A percentile compares a stretch with the other conserved stretches of the same genome.
These are phyloP conservation scores for Marmota monax DNA, from an alignment of 2,113 vertebrate species.

Conservation along the genomic window DNA sequence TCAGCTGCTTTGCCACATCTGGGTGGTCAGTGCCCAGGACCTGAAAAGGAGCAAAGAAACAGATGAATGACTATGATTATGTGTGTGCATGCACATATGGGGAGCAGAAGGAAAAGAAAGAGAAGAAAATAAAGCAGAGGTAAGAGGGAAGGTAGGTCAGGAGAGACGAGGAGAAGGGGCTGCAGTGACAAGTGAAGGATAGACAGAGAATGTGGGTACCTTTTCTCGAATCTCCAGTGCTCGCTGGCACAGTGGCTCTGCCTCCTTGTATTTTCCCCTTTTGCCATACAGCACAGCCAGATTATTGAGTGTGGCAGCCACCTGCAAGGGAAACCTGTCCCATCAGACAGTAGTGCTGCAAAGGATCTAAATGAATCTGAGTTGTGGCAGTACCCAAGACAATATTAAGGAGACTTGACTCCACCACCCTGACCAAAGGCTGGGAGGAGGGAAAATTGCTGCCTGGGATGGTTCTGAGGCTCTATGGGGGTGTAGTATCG, in stretches of 20 bases:
- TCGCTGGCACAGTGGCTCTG: slow-evolving; percentile 97
- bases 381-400: not conserved
- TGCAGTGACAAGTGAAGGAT: not conserved
- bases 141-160: not conserved
- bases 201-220: slow-evolving; percentile 82
- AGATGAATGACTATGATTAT: not conserved
- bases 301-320: slow-evolving; percentile 98
- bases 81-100: fast-evolving
- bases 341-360: not conserved
- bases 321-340: slow-evolving; percentile 86
- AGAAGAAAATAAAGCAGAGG: slow-evolving; percentile 19
- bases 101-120: not conserved
- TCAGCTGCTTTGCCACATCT: slow-evolving; percentile 99
- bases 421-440: not conserved
- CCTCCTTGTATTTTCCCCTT: slow-evolving; percentile 98
- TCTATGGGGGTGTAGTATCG: not conserved
- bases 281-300: slow-evolving; percentile 98
- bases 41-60: slow-evolving; percentile 82
- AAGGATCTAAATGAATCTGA: not conserved
- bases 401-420: not conserved
- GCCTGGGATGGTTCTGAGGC: not conserved
- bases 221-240: slow-evolving; percentile 99
- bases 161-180: not conserved
- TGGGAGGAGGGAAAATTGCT: not conserved
- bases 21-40: slow-evolving; percentile 97